phyloP scores from a whole-genome alignment of 1,140 invertebrate genomes.

The Trichonephila inaurata region DNA sequence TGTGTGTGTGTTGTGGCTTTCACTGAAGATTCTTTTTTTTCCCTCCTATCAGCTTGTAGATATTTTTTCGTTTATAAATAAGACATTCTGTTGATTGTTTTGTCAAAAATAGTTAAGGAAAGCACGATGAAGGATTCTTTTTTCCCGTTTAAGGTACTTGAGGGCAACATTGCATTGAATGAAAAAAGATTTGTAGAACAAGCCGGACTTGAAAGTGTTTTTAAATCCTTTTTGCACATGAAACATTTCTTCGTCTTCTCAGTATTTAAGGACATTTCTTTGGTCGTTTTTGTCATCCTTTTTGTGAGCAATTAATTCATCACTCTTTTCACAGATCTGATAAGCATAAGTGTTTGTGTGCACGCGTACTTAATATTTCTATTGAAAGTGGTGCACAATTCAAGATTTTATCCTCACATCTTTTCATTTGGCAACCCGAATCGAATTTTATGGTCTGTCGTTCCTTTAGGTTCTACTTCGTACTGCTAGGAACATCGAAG shows the following conservation, averaged over 20 bases:
- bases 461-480: constrained; percentile 32
- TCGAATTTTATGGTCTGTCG: constrained; percentile 51
- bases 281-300: neutral
- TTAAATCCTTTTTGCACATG: no score
- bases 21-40: neutral
- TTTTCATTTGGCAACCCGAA: constrained; percentile 46
- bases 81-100: neutral
- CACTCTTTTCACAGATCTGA: neutral
- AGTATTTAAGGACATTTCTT: neutral
- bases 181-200: neutral
- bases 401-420: constrained; percentile 46
- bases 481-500: constrained; percentile 25
- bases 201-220: no score
- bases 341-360: neutral
- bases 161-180: constrained; percentile 8
- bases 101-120: neutral
- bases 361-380: constrained; percentile 25
- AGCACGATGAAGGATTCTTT: no score
- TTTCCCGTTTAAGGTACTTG: neutral
- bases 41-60: neutral
- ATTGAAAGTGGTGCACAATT: constrained; percentile 65
- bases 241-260: neutral
- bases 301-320: neutral
- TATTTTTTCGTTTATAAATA: neutral
- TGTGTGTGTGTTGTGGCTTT: neutral